phyloP scores from a whole-genome alignment of 2,888 invertebrate species.

The Homarus gammarus region DNA sequence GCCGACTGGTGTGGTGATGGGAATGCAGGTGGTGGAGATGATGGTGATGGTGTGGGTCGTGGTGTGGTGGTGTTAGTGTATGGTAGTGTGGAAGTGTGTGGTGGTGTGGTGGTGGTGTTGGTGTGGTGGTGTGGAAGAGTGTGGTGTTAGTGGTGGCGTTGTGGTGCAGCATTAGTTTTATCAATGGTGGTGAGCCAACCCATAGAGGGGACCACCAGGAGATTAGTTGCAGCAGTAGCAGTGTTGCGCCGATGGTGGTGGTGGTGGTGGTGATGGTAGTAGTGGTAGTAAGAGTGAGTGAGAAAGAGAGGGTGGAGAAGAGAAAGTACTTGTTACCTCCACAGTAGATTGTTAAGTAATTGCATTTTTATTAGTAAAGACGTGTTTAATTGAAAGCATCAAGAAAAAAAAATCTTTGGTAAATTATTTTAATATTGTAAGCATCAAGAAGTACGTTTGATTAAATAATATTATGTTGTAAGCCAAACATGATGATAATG shows the following conservation, averaged over 20 bases:
- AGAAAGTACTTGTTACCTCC: neutral
- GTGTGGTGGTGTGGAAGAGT: neutral
- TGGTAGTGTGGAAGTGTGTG: neutral
- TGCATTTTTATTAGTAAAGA: neutral
- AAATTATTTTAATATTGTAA: no score
- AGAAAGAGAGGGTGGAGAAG: neutral
- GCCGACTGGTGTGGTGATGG: constrained; percentile 77
- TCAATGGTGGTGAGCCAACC: neutral
- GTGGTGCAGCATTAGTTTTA: neutral
- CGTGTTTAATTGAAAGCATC: neutral
- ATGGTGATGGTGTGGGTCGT: neutral
- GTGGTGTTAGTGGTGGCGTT: no score
- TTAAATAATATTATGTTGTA: no score
- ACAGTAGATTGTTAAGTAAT: neutral
- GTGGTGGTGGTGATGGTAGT: constrained; percentile 19
- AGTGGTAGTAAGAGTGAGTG: neutral
- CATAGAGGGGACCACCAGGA: neutral
- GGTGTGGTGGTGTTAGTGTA: no score
- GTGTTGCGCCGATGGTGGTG: neutral
- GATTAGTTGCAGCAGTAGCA: neutral
- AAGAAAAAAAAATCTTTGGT: neutral
- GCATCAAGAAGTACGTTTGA: no score
- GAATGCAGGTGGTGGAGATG: neutral
- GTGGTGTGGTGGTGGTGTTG: neutral
- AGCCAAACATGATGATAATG: no score